Evolutionary conservation across 2,888 invertebrate species (phyloP).

Genomic region (Tanypteryx hageni): DNA sequence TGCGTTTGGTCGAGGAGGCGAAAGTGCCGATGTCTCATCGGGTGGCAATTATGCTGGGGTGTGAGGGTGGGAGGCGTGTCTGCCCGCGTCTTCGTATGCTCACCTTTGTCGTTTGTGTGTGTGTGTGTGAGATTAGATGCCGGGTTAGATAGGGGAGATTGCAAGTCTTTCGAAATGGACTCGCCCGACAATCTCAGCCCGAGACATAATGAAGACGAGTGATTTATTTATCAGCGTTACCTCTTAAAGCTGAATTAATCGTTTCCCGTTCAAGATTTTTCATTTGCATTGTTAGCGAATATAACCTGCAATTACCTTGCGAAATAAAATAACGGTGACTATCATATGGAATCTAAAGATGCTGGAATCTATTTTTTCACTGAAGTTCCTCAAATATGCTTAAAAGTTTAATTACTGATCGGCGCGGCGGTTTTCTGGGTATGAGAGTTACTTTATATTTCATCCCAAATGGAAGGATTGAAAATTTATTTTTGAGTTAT

Average conservation of each 20-base stretch:
- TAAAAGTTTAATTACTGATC: too few relatives aligned
- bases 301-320: neutral
- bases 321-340: too few relatives aligned
- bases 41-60: conserved; percentile 2
- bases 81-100: neutral
- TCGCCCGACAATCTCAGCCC: neutral
- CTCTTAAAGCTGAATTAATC: neutral
- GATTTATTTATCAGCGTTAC: neutral
- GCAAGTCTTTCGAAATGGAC: neutral
- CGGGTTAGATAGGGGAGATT: neutral
- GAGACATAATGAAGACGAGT: neutral
- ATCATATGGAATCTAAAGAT: too few relatives aligned
- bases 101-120: too few relatives aligned
- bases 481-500: too few relatives aligned
- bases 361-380: too few relatives aligned
- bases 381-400: too few relatives aligned
- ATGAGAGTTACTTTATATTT: too few relatives aligned
- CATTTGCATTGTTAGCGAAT: neutral
- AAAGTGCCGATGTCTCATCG: conserved; percentile 13
- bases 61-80: neutral
- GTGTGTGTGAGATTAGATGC: neutral
- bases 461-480: too few relatives aligned
- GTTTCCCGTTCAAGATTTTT: neutral
- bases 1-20: neutral
- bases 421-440: too few relatives aligned